Percentiles rank a stretch among this genome's conserved stretches.
These are phyloP conservation scores for Lithobates sylvaticus DNA, from an alignment of 2,797 vertebrate genomes.

Conservation along the genomic window DNA sequence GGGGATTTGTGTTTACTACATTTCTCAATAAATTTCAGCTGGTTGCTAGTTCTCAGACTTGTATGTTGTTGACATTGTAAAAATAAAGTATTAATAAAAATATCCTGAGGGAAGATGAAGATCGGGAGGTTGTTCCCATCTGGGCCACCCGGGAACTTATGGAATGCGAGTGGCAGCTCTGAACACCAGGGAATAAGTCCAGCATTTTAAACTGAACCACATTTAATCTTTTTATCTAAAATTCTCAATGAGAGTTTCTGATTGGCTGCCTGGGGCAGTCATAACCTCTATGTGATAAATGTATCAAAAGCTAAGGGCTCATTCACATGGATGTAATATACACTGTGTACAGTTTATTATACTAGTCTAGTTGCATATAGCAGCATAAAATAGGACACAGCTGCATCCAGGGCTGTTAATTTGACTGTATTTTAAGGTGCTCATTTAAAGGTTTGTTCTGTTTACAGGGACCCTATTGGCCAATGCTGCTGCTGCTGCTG, in stretches of 20 bases:
- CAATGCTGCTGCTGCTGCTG: no score
- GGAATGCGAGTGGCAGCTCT: not conserved
- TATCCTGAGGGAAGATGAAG: slow-evolving; percentile 13
- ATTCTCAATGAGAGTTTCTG: not conserved
- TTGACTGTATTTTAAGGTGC: no score
- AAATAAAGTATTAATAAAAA: slow-evolving; percentile 13
- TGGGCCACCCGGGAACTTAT: not conserved
- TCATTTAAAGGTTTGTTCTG: no score
- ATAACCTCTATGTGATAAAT: no score
- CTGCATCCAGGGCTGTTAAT: no score
- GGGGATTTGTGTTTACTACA: slow-evolving; percentile 15
- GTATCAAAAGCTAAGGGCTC: no score
- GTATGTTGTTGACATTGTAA: slow-evolving; percentile 16
- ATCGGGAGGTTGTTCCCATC: slow-evolving; percentile 37
- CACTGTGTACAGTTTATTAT: no score
- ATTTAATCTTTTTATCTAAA: not conserved
- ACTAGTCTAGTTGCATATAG: no score
- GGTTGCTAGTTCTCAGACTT: slow-evolving; percentile 14
- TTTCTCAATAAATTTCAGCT: not conserved
- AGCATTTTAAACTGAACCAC: slow-evolving; percentile 23
- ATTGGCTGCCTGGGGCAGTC: not conserved
- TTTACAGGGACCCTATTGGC: no score
- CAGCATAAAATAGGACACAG: no score
- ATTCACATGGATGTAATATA: no score
- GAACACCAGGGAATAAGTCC: not conserved